A percentile compares a stretch with the other conserved stretches of the same genome.
phyloP scores from a whole-genome alignment of 1,140 invertebrate species.

The Tachypleus tridentatus region DNA sequence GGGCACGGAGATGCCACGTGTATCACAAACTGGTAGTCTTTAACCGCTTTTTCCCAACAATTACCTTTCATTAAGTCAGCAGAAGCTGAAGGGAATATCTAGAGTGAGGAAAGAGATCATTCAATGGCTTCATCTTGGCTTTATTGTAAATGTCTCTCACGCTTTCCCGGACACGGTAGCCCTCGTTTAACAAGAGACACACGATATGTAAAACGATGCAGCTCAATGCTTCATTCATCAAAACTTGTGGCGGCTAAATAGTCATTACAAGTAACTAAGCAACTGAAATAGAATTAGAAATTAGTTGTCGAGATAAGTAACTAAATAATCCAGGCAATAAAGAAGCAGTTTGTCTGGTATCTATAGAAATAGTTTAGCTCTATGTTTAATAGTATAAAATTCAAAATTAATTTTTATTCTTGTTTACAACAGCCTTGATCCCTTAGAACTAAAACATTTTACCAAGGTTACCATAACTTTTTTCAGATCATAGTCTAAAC shows the following conservation, averaged over 20 bases:
- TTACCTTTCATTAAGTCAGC: constrained; percentile 34
- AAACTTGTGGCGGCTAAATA: constrained; percentile 25
- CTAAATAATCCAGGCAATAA: too few species aligned
- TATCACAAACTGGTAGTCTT: constrained; percentile 40
- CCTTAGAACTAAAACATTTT: too few species aligned
- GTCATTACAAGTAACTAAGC: too few species aligned
- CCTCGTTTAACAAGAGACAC: constrained; percentile 36
- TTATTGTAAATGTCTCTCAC: constrained; percentile 40
- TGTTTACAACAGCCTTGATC: too few species aligned
- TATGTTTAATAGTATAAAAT: too few species aligned
- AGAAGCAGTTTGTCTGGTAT: too few species aligned
- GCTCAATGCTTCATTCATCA: constrained; percentile 47
- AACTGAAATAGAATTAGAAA: too few species aligned
- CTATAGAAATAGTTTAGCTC: too few species aligned
- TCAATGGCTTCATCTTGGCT: constrained; percentile 31
- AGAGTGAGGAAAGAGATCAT: constrained; percentile 34
- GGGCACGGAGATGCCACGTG: constrained; percentile 48
- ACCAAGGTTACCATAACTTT: too few species aligned
- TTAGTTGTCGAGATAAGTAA: too few species aligned
- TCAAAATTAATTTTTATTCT: too few species aligned
- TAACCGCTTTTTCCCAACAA: constrained; percentile 36
- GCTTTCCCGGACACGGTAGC: constrained; percentile 42
- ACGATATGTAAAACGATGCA: constrained; percentile 44
- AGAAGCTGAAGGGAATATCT: constrained; percentile 38
- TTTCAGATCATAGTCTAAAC: too few species aligned